Conservation (phyloP, 2,113 vertebrate genomes). For the Nerophis lumbriciformis region DNA sequence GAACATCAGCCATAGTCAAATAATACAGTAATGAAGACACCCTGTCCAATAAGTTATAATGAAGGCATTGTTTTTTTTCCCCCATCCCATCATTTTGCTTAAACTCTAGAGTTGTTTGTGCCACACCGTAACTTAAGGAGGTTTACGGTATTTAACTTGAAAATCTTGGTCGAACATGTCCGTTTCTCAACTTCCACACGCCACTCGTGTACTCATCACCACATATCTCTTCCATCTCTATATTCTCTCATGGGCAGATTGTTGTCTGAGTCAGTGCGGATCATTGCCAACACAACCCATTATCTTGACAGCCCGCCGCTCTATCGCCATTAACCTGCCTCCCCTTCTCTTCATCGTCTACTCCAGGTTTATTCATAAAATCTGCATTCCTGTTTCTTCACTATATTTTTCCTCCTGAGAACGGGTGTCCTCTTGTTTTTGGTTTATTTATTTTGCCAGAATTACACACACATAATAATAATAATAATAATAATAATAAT, state of each 20-base stretch:
- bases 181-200: neutral
- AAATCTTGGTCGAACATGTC: no score
- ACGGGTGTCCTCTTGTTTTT: neutral
- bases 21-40: no score
- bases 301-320: neutral
- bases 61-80: no score
- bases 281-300: neutral
- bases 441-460: no score
- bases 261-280: neutral
- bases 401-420: neutral
- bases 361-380: neutral
- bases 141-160: no score
- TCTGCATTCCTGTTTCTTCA: neutral
- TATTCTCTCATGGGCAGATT: neutral
- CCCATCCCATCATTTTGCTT: no score
- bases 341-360: neutral
- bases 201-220: neutral
- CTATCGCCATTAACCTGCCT: neutral
- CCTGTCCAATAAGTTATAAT: no score
- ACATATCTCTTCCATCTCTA: neutral
- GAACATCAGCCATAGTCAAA: no score
- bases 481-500: no score
- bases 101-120: no score
- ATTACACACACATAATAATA: no score
- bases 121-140: no score